These are phyloP conservation scores for Zaprionus gabonicus DNA, from an alignment of 1,140 invertebrate species.

Conservation along the genomic window DNA sequence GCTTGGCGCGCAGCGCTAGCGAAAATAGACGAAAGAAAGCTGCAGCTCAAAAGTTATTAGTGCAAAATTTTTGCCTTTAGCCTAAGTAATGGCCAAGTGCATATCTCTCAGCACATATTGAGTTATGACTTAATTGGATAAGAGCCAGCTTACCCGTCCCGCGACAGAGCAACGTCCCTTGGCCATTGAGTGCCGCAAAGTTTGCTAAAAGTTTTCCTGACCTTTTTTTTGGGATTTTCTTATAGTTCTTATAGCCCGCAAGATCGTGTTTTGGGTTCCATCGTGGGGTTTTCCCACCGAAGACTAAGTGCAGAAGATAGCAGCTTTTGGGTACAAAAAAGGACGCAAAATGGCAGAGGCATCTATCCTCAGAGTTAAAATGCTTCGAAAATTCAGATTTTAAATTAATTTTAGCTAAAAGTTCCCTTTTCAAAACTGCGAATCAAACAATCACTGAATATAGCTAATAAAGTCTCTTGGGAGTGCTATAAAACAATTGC, in stretches of 20 bases:
- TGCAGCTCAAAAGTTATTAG: constrained; percentile 76
- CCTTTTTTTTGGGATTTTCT: constrained; percentile 20
- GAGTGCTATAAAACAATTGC: neutral
- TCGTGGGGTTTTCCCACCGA: constrained; percentile 11
- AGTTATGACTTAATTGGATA: constrained; percentile 82
- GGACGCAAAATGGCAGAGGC: neutral
- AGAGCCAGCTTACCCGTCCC: constrained; percentile 59
- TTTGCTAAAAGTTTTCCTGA: constrained; percentile 38
- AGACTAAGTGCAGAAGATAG: constrained; percentile 10
- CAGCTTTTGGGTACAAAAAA: constrained; percentile 4
- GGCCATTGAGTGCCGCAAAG: neutral
- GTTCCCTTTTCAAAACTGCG: neutral
- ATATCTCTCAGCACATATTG: constrained; percentile 80
- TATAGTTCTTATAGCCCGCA: constrained; percentile 21
- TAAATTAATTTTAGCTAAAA: neutral
- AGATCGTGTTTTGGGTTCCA: constrained; percentile 38
- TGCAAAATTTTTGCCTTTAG: constrained; percentile 74
- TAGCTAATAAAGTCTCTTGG: neutral
- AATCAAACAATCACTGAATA: neutral
- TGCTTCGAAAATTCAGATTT: constrained; percentile 15
- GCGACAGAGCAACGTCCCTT: constrained; percentile 23
- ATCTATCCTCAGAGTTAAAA: neutral
- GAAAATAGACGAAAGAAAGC: constrained; percentile 61
- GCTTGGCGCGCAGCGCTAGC: constrained; percentile 47
- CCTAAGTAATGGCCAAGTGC: constrained; percentile 78